Base-by-base conservation (phyloP, 2,888 invertebrate species). In the Limenitis camilla region DNA sequence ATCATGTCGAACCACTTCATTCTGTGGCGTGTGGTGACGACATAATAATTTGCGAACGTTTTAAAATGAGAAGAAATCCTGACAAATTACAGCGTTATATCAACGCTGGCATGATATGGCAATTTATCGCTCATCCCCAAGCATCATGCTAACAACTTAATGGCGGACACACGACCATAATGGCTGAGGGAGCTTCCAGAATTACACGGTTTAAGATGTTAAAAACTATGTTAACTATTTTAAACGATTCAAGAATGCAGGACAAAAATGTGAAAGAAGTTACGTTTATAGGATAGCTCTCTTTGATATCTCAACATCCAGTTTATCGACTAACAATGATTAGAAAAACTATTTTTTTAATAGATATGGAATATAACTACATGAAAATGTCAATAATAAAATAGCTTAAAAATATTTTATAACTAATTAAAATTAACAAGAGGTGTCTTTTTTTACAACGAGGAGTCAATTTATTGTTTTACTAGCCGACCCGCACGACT, bases 121-220 rank as follows among this genome's bases (percentile, higher is more conserved):
- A 55, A 59, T 63, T 50, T 52, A 52, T 55, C 48, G 48, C 53
- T 55, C 65, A 68, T 68, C 67, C 68, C 72, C 61, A 62, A 56
- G 56, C 49, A 62, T 61, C 59, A 49, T 62, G 63, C 70, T 70
- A 76, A 76, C 74, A 62, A 72, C 67, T 67, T 78, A 81, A 83
- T 78, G 76, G 73, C 63, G 67, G 78, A 74, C 82, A 77, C 81
- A 75, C 79, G 77, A 68, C 73, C 43, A 10, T 50, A 50, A 50
- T 50, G 42, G 28, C 28, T 9, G 32, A 61, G 53, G 63, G 32
- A 40, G 45, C 33, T 42, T 45, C 36, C 45, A 39, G 42, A 33
- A 49, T 47, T 46, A 52, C 9, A 38, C 35, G 5, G 2, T 11
- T 32, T 19, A 10, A 40, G 10, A 9, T 38, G 27, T 28, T 19